Evolutionary conservation across 1,140 invertebrate genomes (phyloP).

Genomic region (Rhopalosiphum maidis): DNA sequence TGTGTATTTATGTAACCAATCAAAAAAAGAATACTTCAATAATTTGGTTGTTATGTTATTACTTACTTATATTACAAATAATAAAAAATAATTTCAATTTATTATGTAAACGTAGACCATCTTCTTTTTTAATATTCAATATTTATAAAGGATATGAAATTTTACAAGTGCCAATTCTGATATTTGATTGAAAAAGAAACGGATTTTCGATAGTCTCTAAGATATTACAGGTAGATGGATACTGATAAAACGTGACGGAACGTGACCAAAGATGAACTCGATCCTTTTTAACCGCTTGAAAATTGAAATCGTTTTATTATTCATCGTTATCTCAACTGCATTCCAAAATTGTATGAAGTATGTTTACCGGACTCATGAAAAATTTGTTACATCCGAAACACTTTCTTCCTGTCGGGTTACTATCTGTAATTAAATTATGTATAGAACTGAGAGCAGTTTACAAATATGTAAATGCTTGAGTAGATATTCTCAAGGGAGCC

Average conservation of each 20-base stretch:
- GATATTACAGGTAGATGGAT: background rate
- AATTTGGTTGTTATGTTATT: background rate
- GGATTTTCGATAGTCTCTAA: background rate
- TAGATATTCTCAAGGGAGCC: background rate
- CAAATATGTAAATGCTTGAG: background rate
- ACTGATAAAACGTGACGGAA: background rate
- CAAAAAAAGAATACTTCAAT: background rate
- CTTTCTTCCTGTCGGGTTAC: slow-evolving; percentile 17
- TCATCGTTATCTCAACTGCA: background rate
- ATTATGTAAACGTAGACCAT: background rate
- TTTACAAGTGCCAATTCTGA: background rate
- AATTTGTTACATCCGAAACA: background rate
- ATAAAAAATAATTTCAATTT: background rate
- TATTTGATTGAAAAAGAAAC: background rate
- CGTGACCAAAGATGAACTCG: background rate
- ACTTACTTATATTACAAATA: background rate
- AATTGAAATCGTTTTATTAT: slow-evolving; percentile 27
- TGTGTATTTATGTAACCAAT: background rate
- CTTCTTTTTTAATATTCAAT: background rate
- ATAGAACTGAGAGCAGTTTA: background rate
- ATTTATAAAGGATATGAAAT: background rate
- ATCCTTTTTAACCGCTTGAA: background rate
- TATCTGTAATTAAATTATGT: slow-evolving; percentile 33
- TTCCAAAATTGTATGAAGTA: background rate
- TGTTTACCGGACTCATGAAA: background rate